phyloP scores from a whole-genome alignment of 1,140 invertebrate genomes.

The Cotesia glomerata region DNA sequence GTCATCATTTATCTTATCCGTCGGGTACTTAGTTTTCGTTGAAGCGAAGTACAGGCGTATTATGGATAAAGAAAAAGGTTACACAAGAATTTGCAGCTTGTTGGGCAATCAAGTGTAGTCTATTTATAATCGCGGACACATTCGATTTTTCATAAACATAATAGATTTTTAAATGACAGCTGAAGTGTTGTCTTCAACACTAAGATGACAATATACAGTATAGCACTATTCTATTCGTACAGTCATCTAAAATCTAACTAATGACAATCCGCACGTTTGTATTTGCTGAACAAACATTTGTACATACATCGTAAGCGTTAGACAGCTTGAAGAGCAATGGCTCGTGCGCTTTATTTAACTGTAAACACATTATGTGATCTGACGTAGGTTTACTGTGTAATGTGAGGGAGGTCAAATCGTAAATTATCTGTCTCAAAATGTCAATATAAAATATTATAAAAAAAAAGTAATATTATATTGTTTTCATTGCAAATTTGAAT shows the following conservation, averaged over 20 bases:
- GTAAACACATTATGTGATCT: constrained; percentile 21
- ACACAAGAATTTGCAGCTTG: background rate
- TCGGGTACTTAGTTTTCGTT: background rate
- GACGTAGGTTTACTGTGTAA: background rate
- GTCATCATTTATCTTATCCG: constrained; percentile 1
- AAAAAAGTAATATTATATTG: background rate
- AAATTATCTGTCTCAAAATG: background rate
- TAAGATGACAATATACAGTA: background rate
- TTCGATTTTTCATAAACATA: background rate
- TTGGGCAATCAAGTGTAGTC: background rate
- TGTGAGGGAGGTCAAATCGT: background rate
- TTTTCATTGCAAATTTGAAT: background rate
- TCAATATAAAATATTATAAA: background rate
- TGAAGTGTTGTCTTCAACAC: background rate
- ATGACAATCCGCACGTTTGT: constrained; percentile 19
- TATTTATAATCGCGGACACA: background rate
- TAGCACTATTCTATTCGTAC: background rate
- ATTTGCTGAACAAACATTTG: constrained; percentile 36
- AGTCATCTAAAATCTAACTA: constrained; percentile 1
- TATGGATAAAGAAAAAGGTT: background rate
- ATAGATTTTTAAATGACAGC: background rate
- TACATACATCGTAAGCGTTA: constrained; percentile 31
- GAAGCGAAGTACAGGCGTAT: background rate
- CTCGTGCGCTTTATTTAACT: constrained; percentile 37
- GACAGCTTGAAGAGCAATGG: constrained; percentile 5